Evolutionary conservation across 2,113 vertebrate species (phyloP).

Genomic region (Capra hircus): DNA sequence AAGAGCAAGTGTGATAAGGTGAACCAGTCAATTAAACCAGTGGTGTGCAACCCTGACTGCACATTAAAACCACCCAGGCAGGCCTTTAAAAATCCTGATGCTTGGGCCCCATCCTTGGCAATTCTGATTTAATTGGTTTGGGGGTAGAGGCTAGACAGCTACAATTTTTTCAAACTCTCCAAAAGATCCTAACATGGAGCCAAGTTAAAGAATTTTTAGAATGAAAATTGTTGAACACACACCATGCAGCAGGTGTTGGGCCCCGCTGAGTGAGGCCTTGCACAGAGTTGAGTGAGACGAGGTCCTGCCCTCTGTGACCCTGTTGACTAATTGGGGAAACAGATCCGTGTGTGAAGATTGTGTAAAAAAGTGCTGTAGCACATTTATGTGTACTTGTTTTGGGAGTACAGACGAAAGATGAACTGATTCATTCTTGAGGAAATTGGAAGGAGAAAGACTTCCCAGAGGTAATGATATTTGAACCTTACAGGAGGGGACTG

Average conservation of each 20-base stretch:
- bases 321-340: background rate
- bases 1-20: background rate
- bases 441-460: background rate
- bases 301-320: background rate
- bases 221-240: background rate
- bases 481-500: background rate
- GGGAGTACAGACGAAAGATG: background rate
- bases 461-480: background rate
- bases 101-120: background rate
- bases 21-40: background rate
- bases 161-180: background rate
- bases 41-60: background rate
- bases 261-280: background rate
- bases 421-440: background rate
- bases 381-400: background rate
- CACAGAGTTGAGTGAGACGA: background rate
- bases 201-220: background rate
- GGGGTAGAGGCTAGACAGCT: background rate
- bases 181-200: background rate
- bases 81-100: background rate
- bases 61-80: background rate
- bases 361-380: background rate
- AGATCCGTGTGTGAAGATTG: background rate
- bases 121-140: background rate
- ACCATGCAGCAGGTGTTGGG: background rate